A percentile compares a stretch with the other conserved stretches of the same genome.
These are phyloP conservation scores for Alfaro cultratus DNA, from an alignment of 2,797 vertebrate species.

Conservation along the genomic window DNA sequence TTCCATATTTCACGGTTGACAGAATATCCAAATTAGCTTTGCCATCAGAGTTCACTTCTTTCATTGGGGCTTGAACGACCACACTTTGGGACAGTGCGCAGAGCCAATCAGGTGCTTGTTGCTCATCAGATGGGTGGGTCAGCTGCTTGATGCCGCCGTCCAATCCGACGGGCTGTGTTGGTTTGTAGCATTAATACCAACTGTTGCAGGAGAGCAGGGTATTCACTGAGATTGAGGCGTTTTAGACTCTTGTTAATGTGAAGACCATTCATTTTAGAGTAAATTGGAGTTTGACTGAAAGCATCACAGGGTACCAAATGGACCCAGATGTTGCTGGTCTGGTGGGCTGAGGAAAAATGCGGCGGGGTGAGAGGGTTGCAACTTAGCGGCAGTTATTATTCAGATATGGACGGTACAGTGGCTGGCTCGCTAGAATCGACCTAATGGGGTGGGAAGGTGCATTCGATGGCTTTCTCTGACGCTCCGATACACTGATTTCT, in stretches of 20 bases:
- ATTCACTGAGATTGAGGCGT: conserved; percentile 51
- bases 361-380: conserved; percentile 53
- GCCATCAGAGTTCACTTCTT: conserved; percentile 75
- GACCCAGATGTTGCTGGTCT: conserved; percentile 75
- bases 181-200: conserved; percentile 29
- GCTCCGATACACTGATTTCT: conserved; percentile 77
- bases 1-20: conserved; percentile 79
- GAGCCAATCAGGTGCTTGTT: conserved; percentile 55
- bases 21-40: conserved; percentile 79
- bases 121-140: conserved; percentile 49
- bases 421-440: conserved; percentile 66
- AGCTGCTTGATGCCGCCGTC: conserved; percentile 34
- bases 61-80: conserved; percentile 70
- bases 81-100: conserved; percentile 50
- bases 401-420: conserved; percentile 69
- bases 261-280: conserved; percentile 78
- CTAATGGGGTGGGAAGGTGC: conserved; percentile 83
- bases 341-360: conserved; percentile 67
- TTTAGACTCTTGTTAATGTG: conserved; percentile 66
- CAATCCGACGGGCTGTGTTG: conserved; percentile 30
- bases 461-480: conserved; percentile 76
- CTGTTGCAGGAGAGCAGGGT: conserved; percentile 49
- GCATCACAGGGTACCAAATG: conserved; percentile 82
- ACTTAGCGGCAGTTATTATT: conserved; percentile 79
- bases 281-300: conserved; percentile 81